Percentiles rank a stretch among this genome's conserved stretches.
These are phyloP conservation scores for Wiebesia pumilae DNA, from an alignment of 1,140 invertebrate species.

Conservation along the genomic window DNA sequence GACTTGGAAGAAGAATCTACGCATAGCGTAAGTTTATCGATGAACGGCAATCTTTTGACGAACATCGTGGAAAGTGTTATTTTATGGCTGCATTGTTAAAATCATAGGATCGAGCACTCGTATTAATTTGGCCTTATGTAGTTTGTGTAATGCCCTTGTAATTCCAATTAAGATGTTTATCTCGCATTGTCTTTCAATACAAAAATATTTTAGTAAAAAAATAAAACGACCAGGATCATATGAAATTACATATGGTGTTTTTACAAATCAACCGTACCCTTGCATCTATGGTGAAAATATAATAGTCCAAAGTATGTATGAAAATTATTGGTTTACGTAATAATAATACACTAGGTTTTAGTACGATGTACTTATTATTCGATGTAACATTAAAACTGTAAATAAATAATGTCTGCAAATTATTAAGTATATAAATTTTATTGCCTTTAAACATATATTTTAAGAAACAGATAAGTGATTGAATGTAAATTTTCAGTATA, in stretches of 20 bases:
- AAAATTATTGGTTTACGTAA: constrained; percentile 6
- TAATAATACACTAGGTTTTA: neutral
- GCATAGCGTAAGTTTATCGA: constrained; percentile 22
- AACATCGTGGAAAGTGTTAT: constrained; percentile 23
- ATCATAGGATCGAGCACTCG: constrained; percentile 18
- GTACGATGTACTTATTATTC: neutral
- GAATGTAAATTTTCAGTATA: constrained; percentile 20
- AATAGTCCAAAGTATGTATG: neutral
- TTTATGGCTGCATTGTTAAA: constrained; percentile 46
- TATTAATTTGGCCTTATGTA: constrained; percentile 10
- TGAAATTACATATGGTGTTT: constrained; percentile 25
- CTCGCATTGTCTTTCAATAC: neutral
- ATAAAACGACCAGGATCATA: neutral
- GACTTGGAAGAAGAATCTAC: constrained; percentile 17
- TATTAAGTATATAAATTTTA: neutral
- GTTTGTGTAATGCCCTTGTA: constrained; percentile 11
- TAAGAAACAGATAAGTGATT: constrained; percentile 5
- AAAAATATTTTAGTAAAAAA: neutral
- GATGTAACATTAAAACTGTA: constrained; percentile 6
- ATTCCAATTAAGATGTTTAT: constrained; percentile 14
- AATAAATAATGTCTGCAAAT: constrained; percentile 2
- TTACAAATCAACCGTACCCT: neutral
- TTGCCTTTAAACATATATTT: constrained; percentile 15
- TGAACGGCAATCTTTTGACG: constrained; percentile 29
- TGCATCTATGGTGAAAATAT: neutral